Evolutionary conservation across 2,113 vertebrate genomes (phyloP).

Genomic region (Hyaena hyaena): DNA sequence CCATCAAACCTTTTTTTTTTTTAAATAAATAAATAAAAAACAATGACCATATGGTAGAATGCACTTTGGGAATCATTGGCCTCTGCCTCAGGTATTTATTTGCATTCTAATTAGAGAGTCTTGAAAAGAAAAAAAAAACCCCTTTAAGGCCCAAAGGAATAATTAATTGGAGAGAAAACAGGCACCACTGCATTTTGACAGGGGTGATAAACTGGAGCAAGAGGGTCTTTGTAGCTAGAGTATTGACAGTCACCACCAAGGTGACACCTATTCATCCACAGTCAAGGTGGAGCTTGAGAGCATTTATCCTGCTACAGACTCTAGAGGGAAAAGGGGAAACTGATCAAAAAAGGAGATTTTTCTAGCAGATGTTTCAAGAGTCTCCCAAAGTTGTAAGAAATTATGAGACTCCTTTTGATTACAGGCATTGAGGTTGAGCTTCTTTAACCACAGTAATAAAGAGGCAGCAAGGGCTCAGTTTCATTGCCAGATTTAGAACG

Average conservation of each 20-base stretch:
- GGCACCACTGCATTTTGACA: constrained; percentile 25
- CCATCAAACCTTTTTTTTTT: background rate
- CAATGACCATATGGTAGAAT: constrained; percentile 33
- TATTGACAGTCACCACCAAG: background rate
- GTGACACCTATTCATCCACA: background rate
- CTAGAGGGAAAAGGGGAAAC: constrained; percentile 42
- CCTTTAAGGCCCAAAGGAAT: background rate
- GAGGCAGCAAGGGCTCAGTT: background rate
- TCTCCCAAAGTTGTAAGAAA: background rate
- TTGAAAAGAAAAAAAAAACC: constrained; percentile 42
- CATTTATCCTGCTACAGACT: background rate
- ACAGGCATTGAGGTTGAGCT: background rate
- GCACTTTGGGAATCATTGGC: constrained; percentile 45
- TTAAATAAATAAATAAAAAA: background rate
- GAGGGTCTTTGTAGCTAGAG: background rate
- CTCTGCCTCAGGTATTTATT: constrained; percentile 56
- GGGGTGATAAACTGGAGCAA: background rate
- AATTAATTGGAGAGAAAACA: constrained; percentile 49
- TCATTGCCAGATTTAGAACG: background rate
- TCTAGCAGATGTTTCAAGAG: constrained; percentile 31
- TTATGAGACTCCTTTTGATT: constrained; percentile 16
- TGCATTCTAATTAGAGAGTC: constrained; percentile 70
- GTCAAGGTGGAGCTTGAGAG: background rate
- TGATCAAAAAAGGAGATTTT: background rate
- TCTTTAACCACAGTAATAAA: constrained; percentile 23